A percentile compares a stretch with the other conserved stretches of the same genome.
Conservation (phyloP, 2,797 vertebrate species). For the Manis javanica region DNA sequence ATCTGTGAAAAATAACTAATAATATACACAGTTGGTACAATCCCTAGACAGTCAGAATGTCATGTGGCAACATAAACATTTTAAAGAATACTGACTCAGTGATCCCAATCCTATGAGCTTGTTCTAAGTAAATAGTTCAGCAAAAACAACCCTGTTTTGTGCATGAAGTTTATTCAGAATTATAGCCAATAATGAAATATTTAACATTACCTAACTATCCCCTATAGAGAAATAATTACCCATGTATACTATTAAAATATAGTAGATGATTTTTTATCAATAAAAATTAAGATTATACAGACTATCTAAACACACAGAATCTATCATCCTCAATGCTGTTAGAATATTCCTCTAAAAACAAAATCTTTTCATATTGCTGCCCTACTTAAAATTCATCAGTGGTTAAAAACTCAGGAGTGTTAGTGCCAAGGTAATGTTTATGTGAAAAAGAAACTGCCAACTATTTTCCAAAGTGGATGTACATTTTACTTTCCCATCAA, state of each 20-base stretch:
- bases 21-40: background rate
- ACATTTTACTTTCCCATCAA: background rate
- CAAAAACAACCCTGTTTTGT: background rate
- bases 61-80: background rate
- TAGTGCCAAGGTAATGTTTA: background rate
- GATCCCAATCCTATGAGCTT: background rate
- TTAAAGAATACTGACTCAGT: background rate
- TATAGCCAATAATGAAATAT: background rate
- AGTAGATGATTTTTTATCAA: background rate
- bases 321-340: background rate
- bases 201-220: background rate
- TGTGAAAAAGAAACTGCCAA: background rate
- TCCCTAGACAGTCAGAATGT: background rate
- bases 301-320: background rate
- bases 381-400: background rate
- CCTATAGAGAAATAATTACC: background rate
- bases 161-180: background rate
- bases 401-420: background rate
- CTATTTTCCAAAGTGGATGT: background rate
- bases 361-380: background rate
- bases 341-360: background rate
- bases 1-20: slow-evolving; percentile 16
- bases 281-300: background rate
- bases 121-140: background rate
- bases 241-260: background rate